A percentile compares a stretch with the other conserved stretches of the same genome.
phyloP scores from a whole-genome alignment of 2,888 invertebrate species.

The Rhamphomyia laevipes region DNA sequence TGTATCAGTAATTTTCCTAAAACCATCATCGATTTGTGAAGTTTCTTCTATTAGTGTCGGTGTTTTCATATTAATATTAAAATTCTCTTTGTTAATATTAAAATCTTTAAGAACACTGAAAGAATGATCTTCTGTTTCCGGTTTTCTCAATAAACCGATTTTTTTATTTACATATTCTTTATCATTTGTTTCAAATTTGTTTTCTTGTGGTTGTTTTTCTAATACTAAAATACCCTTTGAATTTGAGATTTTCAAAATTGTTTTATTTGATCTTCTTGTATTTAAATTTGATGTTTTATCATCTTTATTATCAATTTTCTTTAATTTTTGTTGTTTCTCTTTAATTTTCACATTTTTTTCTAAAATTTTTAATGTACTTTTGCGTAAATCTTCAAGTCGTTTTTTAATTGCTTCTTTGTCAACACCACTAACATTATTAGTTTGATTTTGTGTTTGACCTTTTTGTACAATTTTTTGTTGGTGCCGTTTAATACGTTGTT shows the following conservation, averaged over 20 bases:
- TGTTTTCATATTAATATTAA: not conserved
- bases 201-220: not conserved
- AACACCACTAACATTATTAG: not conserved
- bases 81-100: constrained; percentile 19
- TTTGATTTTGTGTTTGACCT: constrained; percentile 11
- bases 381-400: constrained; percentile 37
- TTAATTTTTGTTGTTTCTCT: constrained; percentile 8
- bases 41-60: not conserved
- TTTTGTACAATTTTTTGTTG: constrained; percentile 23
- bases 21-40: not conserved
- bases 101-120: constrained; percentile 19
- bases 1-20: not conserved
- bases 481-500: constrained; percentile 41
- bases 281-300: not conserved
- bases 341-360: constrained; percentile 33
- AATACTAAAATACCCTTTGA: not conserved
- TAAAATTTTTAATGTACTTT: constrained; percentile 37
- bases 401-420: constrained; percentile 37
- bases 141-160: constrained; percentile 22
- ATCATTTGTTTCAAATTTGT: not conserved
- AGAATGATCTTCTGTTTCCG: constrained; percentile 20
- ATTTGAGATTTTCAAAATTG: not conserved
- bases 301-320: not conserved
- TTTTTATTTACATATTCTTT: constrained; percentile 19
- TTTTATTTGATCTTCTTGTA: too few relatives aligned